Conservation (phyloP, 2,113 vertebrate genomes). For the Kryptolebias marmoratus region DNA sequence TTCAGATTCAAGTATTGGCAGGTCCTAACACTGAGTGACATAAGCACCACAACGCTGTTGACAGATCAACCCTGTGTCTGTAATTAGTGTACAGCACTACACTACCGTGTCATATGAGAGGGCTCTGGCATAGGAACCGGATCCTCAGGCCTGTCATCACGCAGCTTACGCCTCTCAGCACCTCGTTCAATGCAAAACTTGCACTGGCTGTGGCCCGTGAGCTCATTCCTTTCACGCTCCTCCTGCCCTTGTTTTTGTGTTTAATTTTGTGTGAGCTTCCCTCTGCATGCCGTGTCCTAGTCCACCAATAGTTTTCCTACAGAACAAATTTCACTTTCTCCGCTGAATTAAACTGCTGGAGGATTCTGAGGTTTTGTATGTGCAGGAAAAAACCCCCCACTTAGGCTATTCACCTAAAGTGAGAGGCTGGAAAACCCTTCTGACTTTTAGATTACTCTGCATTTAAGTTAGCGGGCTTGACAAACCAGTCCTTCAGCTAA, state of each 20-base stretch:
- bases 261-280: conserved; percentile 30
- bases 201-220: conserved; percentile 27
- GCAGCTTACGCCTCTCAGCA: conserved; percentile 56
- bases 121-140: conserved; percentile 33
- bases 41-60: conserved; percentile 56
- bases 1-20: conserved; percentile 3
- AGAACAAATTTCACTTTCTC: conserved; percentile 56
- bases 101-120: conserved; percentile 61
- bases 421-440: conserved; percentile 10
- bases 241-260: conserved; percentile 23
- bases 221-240: conserved; percentile 40
- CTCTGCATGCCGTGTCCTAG: conserved; percentile 29
- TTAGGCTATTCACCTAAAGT: conserved; percentile 42
- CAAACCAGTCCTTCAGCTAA: conserved; percentile 38
- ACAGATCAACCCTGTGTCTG: conserved; percentile 54
- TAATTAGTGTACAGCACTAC: conserved; percentile 54
- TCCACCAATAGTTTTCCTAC: conserved; percentile 35
- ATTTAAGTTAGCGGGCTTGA: conserved; percentile 27
- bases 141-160: conserved; percentile 64
- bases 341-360: conserved; percentile 15
- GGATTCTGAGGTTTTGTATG: conserved; percentile 33
- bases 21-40: conserved; percentile 55
- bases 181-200: conserved; percentile 45
- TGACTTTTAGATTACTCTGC: conserved; percentile 43
- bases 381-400: conserved; percentile 15